Conservation (phyloP, 2,797 vertebrate species). For the Hydrolagus colliei region DNA sequence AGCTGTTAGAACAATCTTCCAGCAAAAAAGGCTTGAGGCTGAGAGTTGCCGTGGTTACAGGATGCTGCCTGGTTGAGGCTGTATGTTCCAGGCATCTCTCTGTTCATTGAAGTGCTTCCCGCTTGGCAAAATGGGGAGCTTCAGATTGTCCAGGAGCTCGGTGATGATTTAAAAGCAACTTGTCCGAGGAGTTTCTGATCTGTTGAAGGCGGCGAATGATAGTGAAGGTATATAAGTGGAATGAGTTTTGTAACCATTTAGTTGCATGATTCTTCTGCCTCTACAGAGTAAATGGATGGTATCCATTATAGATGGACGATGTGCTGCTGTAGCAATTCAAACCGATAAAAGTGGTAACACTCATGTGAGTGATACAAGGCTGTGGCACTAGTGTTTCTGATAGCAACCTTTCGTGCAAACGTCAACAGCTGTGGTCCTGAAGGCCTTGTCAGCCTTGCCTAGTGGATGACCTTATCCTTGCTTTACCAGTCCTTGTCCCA, state of each 20-base stretch:
- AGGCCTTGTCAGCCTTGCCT: too few relatives aligned
- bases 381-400: too few relatives aligned
- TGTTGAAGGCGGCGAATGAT: neutral
- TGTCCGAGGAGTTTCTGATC: neutral
- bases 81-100: neutral
- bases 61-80: neutral
- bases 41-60: constrained; percentile 11
- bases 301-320: neutral
- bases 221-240: neutral
- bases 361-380: too few relatives aligned
- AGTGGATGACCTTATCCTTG: too few relatives aligned
- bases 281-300: neutral
- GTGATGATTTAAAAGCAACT: neutral
- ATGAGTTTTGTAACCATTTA: neutral
- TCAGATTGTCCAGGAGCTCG: neutral
- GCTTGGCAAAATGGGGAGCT: neutral
- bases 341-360: too few relatives aligned
- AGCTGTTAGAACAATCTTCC: constrained; percentile 5
- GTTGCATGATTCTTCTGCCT: neutral
- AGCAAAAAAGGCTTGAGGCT: neutral
- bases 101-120: neutral
- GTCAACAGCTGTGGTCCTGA: too few relatives aligned
- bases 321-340: too few relatives aligned
- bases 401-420: too few relatives aligned
- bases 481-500: too few relatives aligned